These are phyloP conservation scores for Argentina silus DNA, from an alignment of 2,797 vertebrate genomes.

Conservation along the genomic window DNA sequence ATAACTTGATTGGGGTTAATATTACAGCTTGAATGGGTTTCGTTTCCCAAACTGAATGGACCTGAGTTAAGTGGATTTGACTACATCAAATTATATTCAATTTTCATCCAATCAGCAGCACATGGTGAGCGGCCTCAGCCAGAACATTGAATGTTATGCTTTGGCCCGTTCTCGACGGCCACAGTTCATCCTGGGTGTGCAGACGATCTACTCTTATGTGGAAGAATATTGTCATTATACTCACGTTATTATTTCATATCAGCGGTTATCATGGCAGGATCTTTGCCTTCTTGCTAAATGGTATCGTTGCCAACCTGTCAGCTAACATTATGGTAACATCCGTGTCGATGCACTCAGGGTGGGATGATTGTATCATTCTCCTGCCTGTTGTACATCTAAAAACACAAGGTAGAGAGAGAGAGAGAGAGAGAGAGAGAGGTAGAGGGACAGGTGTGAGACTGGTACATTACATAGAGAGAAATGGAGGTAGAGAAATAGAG, in stretches of 20 bases:
- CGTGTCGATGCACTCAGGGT: too few species aligned
- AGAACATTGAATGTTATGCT: not conserved
- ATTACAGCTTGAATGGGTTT: constrained; percentile 6
- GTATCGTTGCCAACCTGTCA: too few species aligned
- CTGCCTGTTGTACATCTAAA: not conserved
- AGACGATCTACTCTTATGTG: not conserved
- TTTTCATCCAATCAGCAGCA: constrained; percentile 6
- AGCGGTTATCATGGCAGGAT: too few species aligned
- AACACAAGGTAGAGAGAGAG: constrained; percentile 7
- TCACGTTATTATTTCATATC: not conserved
- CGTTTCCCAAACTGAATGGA: constrained; percentile 13
- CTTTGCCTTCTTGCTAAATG: too few species aligned
- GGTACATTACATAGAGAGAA: too few species aligned
- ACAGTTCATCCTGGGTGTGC: not conserved
- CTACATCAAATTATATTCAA: constrained; percentile 14
- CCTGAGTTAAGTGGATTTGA: not conserved
- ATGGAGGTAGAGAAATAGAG: too few species aligned
- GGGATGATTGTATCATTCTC: too few species aligned
- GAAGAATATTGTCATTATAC: not conserved
- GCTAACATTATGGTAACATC: too few species aligned
- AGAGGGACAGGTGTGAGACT: not conserved
- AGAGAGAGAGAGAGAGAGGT: constrained; percentile 10
- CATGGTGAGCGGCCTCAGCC: not conserved
- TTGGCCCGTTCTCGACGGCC: not conserved
- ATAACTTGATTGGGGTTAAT: constrained; percentile 4